phyloP scores from a whole-genome alignment of 2,797 vertebrate species.

The Chelonia mydas region DNA sequence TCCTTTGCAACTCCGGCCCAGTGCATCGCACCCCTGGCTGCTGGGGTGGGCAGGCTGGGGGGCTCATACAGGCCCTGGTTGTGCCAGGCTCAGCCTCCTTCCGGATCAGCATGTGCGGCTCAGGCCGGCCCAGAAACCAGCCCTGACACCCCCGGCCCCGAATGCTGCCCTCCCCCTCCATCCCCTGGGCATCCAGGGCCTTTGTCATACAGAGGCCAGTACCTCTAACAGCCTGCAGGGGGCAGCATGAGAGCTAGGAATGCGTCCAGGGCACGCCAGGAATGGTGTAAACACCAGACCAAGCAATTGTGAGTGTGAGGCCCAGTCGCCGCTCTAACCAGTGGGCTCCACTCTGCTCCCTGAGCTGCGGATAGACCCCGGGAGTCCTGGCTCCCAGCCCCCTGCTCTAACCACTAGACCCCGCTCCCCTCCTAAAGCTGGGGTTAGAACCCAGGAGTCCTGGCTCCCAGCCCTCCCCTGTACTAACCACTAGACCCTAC shows the following conservation, averaged over 20 bases:
- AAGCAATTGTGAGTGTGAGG: neutral
- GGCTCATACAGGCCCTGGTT: neutral
- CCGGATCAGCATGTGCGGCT: neutral
- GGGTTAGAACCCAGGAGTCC: neutral
- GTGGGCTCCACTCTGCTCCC: neutral
- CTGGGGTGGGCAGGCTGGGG: too few relatives aligned
- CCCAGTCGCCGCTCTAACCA: neutral
- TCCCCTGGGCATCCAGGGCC: too few relatives aligned
- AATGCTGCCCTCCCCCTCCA: too few relatives aligned
- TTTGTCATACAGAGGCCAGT: neutral
- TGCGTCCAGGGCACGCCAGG: neutral
- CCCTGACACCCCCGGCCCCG: too few relatives aligned
- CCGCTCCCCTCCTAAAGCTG: neutral
- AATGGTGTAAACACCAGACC: neutral
- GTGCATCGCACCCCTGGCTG: too few relatives aligned
- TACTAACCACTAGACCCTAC: neutral
- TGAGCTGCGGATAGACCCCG: neutral
- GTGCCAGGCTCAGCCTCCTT: neutral
- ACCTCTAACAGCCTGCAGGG: neutral
- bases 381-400: neutral
- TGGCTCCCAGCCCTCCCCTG: neutral
- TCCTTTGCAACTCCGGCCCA: too few relatives aligned
- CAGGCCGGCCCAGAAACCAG: neutral
- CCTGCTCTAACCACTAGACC: neutral
- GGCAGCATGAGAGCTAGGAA: neutral